Base-by-base conservation (phyloP, 2,888 invertebrate genomes). In the Glyphotaelius pellucidus region DNA sequence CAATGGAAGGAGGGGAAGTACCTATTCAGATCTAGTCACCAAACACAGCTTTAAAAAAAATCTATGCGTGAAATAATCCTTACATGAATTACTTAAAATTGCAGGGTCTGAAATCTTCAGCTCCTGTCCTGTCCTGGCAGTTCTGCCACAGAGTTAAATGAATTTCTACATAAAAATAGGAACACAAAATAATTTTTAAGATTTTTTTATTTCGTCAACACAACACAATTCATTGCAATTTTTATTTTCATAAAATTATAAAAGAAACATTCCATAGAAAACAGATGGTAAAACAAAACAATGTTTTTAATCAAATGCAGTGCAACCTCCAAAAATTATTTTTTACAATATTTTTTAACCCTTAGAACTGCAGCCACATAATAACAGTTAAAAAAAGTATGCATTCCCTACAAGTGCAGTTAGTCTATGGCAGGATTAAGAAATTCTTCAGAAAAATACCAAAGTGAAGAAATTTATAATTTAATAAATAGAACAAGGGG, bases 191-290 rank as follows among this genome's bases (percentile, higher is more conserved):
- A 25, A 67, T 9, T 67, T 67, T 67, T 67, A 25, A 67, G 67
- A 67, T 67, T 67, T 67, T 91, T 91, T 91, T 91, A 80, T 91
- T 88, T 81, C 42, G 84, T 91, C 32, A 90, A 88, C 88, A 91
- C 91, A 91, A 91, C 90, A 91, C 91, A 91, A 89, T 91, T 91
- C 88, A 88, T 91, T 91, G 83, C 91, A 80, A 42, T 80, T 83
- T 85, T 35, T 86, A 52, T 79, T 84, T 67, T 85, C 52, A 90
- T 85, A 90, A 85, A 80, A 38, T 80, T 47, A 47, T n/a, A 90
- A 90, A 31, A 47, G 35, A 90, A 67, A 67, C 25, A n/a, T 52
- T 38, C 11, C 42, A 4, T 47, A 86, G 31, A 47, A 86, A 86
- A 86, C 86, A 31, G 12, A 52, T 15, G 42, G 19, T 30, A 15